These are phyloP conservation scores for Lepidonotus clava DNA, from an alignment of 2,888 invertebrate species.

Conservation along the genomic window DNA sequence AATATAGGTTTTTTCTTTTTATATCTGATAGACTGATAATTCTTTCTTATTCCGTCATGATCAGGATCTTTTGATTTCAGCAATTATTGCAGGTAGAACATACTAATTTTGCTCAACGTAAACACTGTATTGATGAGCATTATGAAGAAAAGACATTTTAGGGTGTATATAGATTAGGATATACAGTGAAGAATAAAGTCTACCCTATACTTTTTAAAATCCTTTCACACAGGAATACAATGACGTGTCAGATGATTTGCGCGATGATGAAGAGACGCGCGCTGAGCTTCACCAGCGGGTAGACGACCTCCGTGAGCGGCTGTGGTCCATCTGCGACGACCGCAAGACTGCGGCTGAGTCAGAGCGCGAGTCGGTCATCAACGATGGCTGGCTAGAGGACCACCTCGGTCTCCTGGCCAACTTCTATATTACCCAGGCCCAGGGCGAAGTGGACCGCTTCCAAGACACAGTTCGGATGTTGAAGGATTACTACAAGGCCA, in stretches of 20 bases:
- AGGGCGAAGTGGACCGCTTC: conserved; percentile 77
- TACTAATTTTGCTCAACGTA: no score
- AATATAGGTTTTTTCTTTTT: no score
- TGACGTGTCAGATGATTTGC: conserved; percentile 77
- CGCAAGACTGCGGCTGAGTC: conserved; percentile 78
- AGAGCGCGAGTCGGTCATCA: conserved; percentile 75
- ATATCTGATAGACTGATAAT: no score
- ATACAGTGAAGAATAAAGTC: no score
- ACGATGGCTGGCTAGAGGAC: conserved; percentile 80
- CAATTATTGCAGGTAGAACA: no score
- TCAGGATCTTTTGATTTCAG: no score
- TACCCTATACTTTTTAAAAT: no score
- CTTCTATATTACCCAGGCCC: conserved; percentile 79
- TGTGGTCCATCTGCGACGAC: conserved; percentile 80
- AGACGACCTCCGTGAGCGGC: conserved; percentile 78
- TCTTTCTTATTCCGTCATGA: no score
- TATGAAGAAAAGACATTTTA: no score
- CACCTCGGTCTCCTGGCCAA: conserved; percentile 78
- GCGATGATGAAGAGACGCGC: conserved; percentile 79
- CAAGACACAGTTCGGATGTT: conserved; percentile 79
- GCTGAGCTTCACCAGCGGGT: conserved; percentile 79
- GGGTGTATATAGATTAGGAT: no score
- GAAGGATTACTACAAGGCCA: conserved; percentile 80
- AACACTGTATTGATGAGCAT: no score
- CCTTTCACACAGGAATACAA: conserved; percentile 75